Conservation (phyloP, 2,888 invertebrate genomes). For the Thecocarcelia acutangulata region DNA sequence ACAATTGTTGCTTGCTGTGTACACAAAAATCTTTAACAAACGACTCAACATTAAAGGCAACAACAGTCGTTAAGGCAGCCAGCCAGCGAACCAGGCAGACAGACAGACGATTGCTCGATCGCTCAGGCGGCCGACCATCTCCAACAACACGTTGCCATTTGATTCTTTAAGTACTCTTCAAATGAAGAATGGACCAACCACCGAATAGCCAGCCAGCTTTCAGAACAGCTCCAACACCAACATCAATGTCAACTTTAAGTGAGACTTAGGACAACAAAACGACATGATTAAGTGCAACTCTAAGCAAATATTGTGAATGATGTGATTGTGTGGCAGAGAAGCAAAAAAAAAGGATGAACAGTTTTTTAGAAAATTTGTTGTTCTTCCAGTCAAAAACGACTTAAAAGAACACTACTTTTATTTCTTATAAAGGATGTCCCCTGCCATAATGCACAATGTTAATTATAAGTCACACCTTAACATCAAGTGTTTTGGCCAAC, state of each 20-base stretch:
- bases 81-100: slow-evolving; percentile 4
- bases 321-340: slow-evolving; percentile 34
- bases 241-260: slow-evolving; percentile 68
- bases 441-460: no score
- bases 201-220: slow-evolving; percentile 17
- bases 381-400: background rate
- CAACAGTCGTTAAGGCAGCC: slow-evolving; percentile 1
- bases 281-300: slow-evolving; percentile 69
- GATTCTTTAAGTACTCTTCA: slow-evolving; percentile 16
- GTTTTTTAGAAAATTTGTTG: background rate
- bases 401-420: background rate
- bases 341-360: background rate
- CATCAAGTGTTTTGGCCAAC: no score
- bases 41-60: slow-evolving; percentile 35
- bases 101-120: background rate
- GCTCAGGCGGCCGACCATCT: background rate
- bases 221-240: slow-evolving; percentile 41
- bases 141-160: slow-evolving; percentile 25
- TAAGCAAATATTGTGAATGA: slow-evolving; percentile 69
- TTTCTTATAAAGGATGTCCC: no score
- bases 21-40: slow-evolving; percentile 33
- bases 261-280: slow-evolving; percentile 69
- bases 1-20: slow-evolving; percentile 31
- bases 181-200: slow-evolving; percentile 25
- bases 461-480: no score